phyloP scores from a whole-genome alignment of 2,113 vertebrate genomes.

The Brevimyrus niger region DNA sequence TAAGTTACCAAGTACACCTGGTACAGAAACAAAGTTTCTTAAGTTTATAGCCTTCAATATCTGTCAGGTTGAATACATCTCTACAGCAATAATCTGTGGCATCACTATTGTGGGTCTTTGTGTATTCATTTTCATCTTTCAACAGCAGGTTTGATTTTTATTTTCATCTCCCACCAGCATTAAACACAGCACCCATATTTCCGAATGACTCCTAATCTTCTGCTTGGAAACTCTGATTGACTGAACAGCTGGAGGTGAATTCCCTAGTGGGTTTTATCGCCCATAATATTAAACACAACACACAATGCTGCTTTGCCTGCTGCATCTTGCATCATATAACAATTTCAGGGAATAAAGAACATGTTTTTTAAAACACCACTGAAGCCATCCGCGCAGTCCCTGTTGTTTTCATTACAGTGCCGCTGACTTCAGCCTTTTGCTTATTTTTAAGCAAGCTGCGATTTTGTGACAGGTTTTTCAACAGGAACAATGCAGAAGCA shows the following conservation, averaged over 20 bases:
- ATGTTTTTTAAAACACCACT: neutral
- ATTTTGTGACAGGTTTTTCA: neutral
- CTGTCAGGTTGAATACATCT: neutral
- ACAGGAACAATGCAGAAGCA: neutral
- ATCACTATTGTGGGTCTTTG: neutral
- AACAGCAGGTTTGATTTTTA: neutral
- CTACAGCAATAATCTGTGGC: neutral
- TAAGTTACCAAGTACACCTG: neutral
- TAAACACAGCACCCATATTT: neutral
- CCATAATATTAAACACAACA: neutral
- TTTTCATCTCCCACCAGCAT: neutral
- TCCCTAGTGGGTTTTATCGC: neutral
- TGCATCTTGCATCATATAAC: neutral
- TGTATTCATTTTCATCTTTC: neutral
- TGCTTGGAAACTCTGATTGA: neutral
- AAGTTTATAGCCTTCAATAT: neutral
- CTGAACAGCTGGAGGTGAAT: neutral
- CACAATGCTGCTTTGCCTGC: neutral
- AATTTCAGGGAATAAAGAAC: neutral
- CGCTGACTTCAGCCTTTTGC: neutral
- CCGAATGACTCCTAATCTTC: neutral
- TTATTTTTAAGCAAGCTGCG: neutral
- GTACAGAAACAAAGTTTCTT: neutral
- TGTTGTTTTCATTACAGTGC: neutral
- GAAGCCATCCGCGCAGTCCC: neutral